A percentile compares a stretch with the other conserved stretches of the same genome.
Evolutionary conservation across 2,797 vertebrate genomes (phyloP).

Genomic region (Vireo griseus): DNA sequence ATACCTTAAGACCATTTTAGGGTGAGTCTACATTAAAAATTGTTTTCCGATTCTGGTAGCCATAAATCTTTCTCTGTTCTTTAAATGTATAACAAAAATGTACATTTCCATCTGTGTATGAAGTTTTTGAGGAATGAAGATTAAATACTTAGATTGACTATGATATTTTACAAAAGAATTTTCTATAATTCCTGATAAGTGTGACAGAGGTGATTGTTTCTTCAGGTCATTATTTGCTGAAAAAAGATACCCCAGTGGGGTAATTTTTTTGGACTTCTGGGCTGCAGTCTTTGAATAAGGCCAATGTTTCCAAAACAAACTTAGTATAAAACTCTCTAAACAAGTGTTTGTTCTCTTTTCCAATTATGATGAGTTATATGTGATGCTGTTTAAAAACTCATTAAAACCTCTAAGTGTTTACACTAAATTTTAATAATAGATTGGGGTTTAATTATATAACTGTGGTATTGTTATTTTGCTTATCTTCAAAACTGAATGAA

Average conservation of each 20-base stretch:
- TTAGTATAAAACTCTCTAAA: neutral
- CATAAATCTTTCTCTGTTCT: neutral
- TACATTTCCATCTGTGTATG: neutral
- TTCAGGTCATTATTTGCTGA: neutral
- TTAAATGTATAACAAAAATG: neutral
- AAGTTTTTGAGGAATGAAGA: neutral
- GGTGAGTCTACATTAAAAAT: neutral
- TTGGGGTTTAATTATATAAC: neutral
- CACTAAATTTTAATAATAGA: neutral
- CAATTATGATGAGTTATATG: neutral
- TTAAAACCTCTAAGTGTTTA: neutral
- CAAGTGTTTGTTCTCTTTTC: neutral
- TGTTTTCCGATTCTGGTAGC: neutral
- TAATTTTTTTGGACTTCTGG: neutral
- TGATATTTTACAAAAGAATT: neutral
- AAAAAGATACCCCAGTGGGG: neutral
- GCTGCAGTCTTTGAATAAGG: neutral
- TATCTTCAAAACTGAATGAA: neutral
- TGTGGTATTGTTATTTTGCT: neutral
- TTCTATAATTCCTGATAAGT: neutral
- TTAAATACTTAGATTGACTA: neutral
- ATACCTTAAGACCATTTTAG: neutral
- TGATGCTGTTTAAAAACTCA: neutral
- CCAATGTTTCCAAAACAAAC: neutral
- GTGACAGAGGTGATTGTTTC: neutral